Conservation (phyloP, 2,888 invertebrate species). For the Carterocephalus palaemon region DNA sequence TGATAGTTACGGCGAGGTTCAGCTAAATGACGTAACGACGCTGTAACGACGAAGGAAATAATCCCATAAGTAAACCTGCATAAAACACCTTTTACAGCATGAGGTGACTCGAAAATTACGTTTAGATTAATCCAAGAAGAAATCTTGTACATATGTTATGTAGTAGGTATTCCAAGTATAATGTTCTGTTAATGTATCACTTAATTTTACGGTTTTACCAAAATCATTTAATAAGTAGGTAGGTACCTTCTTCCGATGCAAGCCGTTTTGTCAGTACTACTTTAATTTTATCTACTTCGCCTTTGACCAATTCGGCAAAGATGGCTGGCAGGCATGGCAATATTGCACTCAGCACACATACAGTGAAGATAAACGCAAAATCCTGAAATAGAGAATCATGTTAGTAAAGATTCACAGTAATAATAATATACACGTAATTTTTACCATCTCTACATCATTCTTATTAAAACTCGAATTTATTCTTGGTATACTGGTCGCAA, state of each 20-base stretch:
- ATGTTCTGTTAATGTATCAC: neutral
- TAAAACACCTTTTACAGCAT: neutral
- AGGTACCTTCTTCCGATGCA: conserved; percentile 5
- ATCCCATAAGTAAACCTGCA: neutral
- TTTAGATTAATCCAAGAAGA: neutral
- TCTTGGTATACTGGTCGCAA: too few species aligned
- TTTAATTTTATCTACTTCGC: conserved; percentile 15
- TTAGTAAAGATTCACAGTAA: too few species aligned
- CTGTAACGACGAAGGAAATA: neutral
- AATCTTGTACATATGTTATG: neutral
- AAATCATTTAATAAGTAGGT: neutral
- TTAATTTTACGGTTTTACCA: neutral
- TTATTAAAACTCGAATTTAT: too few species aligned
- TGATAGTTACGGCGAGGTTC: neutral
- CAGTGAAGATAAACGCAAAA: conserved; percentile 1
- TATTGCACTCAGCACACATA: neutral
- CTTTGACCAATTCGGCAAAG: conserved; percentile 2
- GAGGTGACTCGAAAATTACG: neutral
- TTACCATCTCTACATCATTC: too few species aligned
- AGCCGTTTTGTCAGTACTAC: conserved; percentile 4
- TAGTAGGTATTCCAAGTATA: neutral
- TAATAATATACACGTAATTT: too few species aligned
- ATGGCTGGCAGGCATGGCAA: conserved; percentile 6
- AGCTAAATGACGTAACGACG: neutral
- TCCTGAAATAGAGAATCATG: conserved; percentile 3